A percentile compares a stretch with the other conserved stretches of the same genome.
Conservation (phyloP, 64 coral and sea anemone genomes). For the Montipora foliosa region DNA sequence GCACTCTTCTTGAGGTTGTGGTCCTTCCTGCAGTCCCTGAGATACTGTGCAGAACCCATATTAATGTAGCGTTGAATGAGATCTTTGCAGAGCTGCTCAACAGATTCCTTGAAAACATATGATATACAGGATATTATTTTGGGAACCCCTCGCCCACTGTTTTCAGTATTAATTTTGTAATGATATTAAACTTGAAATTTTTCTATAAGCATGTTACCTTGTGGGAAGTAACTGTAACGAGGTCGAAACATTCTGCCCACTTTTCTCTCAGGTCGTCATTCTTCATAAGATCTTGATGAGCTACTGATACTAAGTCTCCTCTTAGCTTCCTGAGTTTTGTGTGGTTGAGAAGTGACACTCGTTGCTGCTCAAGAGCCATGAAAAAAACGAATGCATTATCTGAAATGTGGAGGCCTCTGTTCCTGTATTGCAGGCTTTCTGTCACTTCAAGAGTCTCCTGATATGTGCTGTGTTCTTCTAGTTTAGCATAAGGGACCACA, state of each 20-base stretch:
- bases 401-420: conserved; percentile 45
- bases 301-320: background rate
- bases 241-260: background rate
- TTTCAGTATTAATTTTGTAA: too few species aligned
- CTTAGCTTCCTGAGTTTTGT: background rate
- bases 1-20: conserved; percentile 16
- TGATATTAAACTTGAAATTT: too few species aligned
- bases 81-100: conserved; percentile 7
- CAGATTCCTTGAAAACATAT: background rate
- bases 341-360: conserved; percentile 6
- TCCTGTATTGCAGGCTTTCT: conserved; percentile 55
- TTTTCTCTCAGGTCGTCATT: background rate
- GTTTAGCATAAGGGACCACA: background rate
- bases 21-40: conserved; percentile 26
- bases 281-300: background rate
- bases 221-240: background rate
- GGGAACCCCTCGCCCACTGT: too few species aligned
- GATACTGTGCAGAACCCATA: conserved; percentile 63
- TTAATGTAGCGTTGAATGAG: conserved; percentile 36
- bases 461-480: conserved; percentile 8
- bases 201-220: too few species aligned
- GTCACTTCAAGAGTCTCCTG: conserved; percentile 38
- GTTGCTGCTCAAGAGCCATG: conserved; percentile 8
- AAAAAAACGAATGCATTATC: conserved; percentile 23
- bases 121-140: too few species aligned